These are phyloP conservation scores for Drosophila sproati DNA, from an alignment of 1,140 invertebrate genomes.

Conservation along the genomic window DNA sequence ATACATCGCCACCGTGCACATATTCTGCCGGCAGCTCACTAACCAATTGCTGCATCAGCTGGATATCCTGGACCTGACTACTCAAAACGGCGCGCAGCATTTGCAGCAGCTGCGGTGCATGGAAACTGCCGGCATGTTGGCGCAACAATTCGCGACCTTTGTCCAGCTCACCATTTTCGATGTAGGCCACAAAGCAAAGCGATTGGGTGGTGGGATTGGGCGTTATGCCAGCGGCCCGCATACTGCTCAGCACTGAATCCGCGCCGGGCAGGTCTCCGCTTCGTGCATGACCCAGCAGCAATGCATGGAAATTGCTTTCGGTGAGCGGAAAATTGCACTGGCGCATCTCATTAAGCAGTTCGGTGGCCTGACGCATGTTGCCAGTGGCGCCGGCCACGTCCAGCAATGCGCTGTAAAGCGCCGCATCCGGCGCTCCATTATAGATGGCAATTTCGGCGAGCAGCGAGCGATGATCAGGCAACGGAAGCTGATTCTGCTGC, in stretches of 20 bases:
- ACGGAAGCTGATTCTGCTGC: constrained; percentile 53
- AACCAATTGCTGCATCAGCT: constrained; percentile 56
- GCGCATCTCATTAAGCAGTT: constrained; percentile 86
- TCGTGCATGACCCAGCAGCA: constrained; percentile 85
- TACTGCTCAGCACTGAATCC: constrained; percentile 78
- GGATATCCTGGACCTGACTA: not conserved
- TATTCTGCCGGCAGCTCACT: constrained; percentile 58
- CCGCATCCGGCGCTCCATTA: constrained; percentile 40
- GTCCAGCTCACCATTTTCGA: constrained; percentile 73
- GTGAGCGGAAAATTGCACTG: constrained; percentile 84
- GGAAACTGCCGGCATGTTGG: constrained; percentile 43
- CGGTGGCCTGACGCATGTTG: constrained; percentile 85
- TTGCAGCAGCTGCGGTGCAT: constrained; percentile 58
- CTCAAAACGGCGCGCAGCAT: constrained; percentile 53
- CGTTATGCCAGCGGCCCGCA: constrained; percentile 80
- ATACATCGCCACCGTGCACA: constrained; percentile 55
- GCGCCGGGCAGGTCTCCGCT: constrained; percentile 79
- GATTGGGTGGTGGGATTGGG: constrained; percentile 78
- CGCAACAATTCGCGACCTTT: constrained; percentile 60
- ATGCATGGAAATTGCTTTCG: constrained; percentile 85
- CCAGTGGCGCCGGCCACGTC: constrained; percentile 85
- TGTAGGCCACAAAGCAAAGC: constrained; percentile 86
- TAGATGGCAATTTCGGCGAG: constrained; percentile 61
- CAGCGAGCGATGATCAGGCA: constrained; percentile 61
- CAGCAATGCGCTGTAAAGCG: constrained; percentile 76